Conservation (phyloP, 2,113 vertebrate species). For the Ochotona curzoniae region DNA sequence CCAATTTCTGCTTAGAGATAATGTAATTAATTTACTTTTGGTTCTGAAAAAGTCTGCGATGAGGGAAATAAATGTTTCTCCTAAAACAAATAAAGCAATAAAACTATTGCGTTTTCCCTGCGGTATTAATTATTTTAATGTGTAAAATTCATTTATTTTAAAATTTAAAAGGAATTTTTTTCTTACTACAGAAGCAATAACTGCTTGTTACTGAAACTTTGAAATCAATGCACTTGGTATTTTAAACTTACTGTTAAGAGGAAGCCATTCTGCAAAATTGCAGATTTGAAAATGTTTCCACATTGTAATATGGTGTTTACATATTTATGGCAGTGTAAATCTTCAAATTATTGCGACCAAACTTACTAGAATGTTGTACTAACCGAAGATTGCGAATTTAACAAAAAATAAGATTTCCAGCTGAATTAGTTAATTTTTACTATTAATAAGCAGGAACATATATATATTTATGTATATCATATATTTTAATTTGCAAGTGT, state of each 20-base stretch:
- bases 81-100: constrained; percentile 79
- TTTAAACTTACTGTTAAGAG: constrained; percentile 73
- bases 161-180: constrained; percentile 34
- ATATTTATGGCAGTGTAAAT: background rate
- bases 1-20: background rate
- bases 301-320: background rate
- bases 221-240: background rate
- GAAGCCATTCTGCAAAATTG: constrained; percentile 14
- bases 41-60: background rate
- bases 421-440: background rate
- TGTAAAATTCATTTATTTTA: constrained; percentile 4
- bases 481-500: background rate
- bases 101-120: constrained; percentile 75
- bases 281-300: constrained; percentile 41
- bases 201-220: background rate
- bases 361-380: background rate
- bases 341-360: background rate
- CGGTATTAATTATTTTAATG: constrained; percentile 78
- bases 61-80: background rate
- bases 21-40: background rate
- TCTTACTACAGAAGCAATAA: background rate
- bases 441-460: background rate
- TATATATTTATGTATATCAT: too few species aligned
- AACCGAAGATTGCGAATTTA: background rate
- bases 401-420: background rate